Evolutionary conservation across 1,140 invertebrate genomes (phyloP).

Genomic region (Lordiphosa collinella): DNA sequence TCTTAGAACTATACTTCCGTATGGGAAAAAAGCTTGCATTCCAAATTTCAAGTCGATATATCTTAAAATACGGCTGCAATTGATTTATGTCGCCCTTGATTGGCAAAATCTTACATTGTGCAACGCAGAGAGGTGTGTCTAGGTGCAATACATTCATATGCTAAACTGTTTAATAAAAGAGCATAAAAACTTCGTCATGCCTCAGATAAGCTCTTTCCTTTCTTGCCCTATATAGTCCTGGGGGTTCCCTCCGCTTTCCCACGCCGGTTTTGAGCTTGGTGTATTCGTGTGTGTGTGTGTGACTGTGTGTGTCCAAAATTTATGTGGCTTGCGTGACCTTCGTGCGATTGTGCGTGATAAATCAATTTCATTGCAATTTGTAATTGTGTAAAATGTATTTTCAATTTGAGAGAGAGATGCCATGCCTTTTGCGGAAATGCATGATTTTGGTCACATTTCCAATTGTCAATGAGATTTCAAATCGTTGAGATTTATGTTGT

Average conservation of each 20-base stretch:
- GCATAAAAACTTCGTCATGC: too few relatives aligned
- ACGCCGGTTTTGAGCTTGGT: constrained; percentile 6
- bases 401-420: constrained; percentile 44
- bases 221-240: background rate
- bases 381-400: constrained; percentile 78
- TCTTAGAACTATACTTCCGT: too few relatives aligned
- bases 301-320: constrained; percentile 58
- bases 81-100: too few relatives aligned
- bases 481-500: constrained; percentile 65
- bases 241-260: background rate
- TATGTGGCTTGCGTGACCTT: constrained; percentile 73
- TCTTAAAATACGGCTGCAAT: too few relatives aligned
- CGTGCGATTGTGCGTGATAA: constrained; percentile 72
- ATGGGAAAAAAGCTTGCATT: too few relatives aligned
- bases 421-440: constrained; percentile 54
- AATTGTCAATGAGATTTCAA: constrained; percentile 77
- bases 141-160: too few relatives aligned
- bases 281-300: constrained; percentile 32
- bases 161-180: too few relatives aligned
- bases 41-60: too few relatives aligned
- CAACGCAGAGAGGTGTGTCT: too few relatives aligned
- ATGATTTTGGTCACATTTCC: constrained; percentile 75
- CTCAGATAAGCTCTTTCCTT: too few relatives aligned
- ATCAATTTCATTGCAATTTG: constrained; percentile 77
- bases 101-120: too few relatives aligned